Conservation (phyloP, 23 tunicate genomes). For the Oikopleura vanhoeffeni region DNA sequence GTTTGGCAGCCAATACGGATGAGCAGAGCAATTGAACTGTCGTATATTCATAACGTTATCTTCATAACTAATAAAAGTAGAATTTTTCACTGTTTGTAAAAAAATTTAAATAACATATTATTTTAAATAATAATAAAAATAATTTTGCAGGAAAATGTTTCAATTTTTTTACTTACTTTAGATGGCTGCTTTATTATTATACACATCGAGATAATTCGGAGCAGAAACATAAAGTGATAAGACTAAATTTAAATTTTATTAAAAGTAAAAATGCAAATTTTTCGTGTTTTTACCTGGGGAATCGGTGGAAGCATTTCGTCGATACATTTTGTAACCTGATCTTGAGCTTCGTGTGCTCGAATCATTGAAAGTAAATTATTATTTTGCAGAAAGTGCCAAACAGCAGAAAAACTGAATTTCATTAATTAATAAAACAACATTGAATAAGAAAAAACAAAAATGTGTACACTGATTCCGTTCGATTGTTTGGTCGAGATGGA, state of each 20-base stretch:
- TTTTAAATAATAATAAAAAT: not conserved
- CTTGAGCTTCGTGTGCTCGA: slow-evolving; percentile 99
- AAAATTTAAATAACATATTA: not conserved
- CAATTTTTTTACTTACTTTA: not conserved
- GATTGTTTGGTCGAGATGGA: too few relatives aligned
- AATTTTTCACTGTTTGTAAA: too few relatives aligned
- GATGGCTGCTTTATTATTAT: slow-evolving; percentile 65
- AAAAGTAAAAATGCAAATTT: not conserved
- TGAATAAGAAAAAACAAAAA: too few relatives aligned
- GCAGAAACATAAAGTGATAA: slow-evolving; percentile 95
- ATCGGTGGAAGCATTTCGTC: slow-evolving; percentile 4
- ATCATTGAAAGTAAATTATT: slow-evolving; percentile 66
- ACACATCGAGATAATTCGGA: slow-evolving; percentile 94
- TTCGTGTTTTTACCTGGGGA: not conserved
- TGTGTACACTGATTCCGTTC: too few relatives aligned
- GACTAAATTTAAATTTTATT: slow-evolving; percentile 11
- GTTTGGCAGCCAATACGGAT: slow-evolving; percentile 99
- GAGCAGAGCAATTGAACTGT: slow-evolving; percentile 95
- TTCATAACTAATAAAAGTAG: slow-evolving; percentile 42
- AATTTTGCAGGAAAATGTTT: too few relatives aligned
- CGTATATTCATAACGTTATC: slow-evolving; percentile 99
- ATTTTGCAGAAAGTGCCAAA: slow-evolving; percentile 72
- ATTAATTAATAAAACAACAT: too few relatives aligned
- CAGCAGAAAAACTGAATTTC: slow-evolving; percentile 72
- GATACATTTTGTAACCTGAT: slow-evolving; percentile 54